Base-by-base conservation (phyloP, 2,888 invertebrate species). In the Caenorhabditis angaria region DNA sequence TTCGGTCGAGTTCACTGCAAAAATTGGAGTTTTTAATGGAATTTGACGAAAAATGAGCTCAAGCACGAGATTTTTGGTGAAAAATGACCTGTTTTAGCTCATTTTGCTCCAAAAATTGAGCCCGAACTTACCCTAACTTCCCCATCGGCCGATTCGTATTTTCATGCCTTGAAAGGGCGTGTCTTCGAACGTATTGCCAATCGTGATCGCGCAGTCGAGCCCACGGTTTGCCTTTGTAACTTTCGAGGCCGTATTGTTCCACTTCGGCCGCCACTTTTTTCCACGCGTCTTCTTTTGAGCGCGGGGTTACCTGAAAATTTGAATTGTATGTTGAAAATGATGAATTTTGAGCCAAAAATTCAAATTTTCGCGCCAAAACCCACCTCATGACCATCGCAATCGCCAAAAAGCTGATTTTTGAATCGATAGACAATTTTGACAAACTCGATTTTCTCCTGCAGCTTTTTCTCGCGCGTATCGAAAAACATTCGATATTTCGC, bases 161-260 rank as follows among this genome's bases (percentile, higher is more conserved):
- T 48, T 78, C 78, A 41, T 57, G 71, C 14, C 78, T 35, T n/a
- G 76, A 61, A 14, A 79, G 50, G 1, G 79, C 79, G 25, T 79
- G 79, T 61, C 79, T 59, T 55, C 79, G 24, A 0, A 79, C 71
- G 41, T 79, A 79, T 58, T 79, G 79, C 79, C 79, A 79, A 25
- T 79, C 79, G 50, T 77, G 77, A 35, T 77, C 79, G 25, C 79
- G 48, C 22, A 79, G 53, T 3, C 79, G 50, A 14, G 65, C 71
- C 79, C 79, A 79, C 20, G 67, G 63, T 51, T 79, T 79, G 1
- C 73, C 73, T 50, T 67, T 60, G 24, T 70, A 78, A 25, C 68
- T 70, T 18, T 72, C 72, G 2, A 78, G 60, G 24, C 53, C 65
- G 0, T 57, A 57, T 35, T 51, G 25, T 50, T 78, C 70, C 2